Conservation (phyloP, 2,797 vertebrate genomes). For the Xenops minutus region DNA sequence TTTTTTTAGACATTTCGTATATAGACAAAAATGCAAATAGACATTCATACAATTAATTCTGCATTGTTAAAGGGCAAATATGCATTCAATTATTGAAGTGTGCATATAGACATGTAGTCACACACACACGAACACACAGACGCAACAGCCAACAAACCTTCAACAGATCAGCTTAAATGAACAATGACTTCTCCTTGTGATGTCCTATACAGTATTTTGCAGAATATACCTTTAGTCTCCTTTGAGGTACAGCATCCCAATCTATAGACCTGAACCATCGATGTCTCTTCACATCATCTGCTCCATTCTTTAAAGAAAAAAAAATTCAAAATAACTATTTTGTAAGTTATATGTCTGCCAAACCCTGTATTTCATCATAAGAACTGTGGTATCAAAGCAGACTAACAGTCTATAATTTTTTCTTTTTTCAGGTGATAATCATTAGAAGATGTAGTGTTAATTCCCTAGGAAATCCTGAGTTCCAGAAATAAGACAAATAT, state of each 20-base stretch:
- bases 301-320: conserved; percentile 83
- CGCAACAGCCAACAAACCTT: not conserved
- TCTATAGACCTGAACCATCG: conserved; percentile 91
- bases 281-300: conserved; percentile 91
- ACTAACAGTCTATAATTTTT: not conserved
- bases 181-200: not conserved
- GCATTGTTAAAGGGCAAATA: not conserved
- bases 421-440: not conserved
- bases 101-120: not conserved
- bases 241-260: conserved; percentile 89
- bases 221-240: conserved; percentile 86
- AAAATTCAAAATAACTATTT: not conserved
- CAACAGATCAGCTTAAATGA: conserved; percentile 1
- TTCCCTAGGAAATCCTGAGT: not conserved
- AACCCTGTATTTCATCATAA: not conserved
- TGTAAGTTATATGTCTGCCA: not conserved
- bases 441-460: not conserved
- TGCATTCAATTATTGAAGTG: not conserved
- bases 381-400: not conserved
- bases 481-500: not conserved
- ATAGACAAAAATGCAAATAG: not conserved
- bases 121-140: not conserved
- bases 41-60: not conserved
- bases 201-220: not conserved
- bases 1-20: not conserved